Percentiles rank a stretch among this genome's conserved stretches.
phyloP scores from a whole-genome alignment of 2,888 invertebrate species.

The Dendrolimus houi region DNA sequence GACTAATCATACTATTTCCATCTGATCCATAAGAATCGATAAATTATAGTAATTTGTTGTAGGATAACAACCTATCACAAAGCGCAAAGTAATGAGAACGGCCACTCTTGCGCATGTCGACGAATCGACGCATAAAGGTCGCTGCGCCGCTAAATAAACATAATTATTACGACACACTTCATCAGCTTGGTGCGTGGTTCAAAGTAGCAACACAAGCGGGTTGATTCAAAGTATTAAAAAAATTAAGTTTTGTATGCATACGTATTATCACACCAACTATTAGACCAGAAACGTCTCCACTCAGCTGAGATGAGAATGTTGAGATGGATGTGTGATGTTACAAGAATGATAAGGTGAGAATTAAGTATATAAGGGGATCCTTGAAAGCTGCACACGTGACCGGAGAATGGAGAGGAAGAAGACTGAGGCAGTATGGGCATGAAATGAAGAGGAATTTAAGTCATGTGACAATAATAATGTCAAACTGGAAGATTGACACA shows the following conservation, averaged over 20 bases:
- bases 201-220: not conserved
- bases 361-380: no score
- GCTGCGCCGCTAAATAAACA: conserved; percentile 37
- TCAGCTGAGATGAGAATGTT: no score
- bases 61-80: not conserved
- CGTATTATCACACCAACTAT: not conserved
- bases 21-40: not conserved
- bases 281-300: no score
- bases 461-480: no score
- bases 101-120: conserved; percentile 13
- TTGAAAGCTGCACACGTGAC: no score
- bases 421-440: no score
- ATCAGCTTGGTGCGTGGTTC: conserved; percentile 2
- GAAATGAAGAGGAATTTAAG: no score
- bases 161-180: conserved; percentile 38
- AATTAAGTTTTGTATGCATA: not conserved
- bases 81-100: not conserved
- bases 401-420: no score
- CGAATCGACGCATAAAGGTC: conserved; percentile 36
- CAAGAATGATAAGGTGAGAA: no score
- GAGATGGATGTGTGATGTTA: no score
- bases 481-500: no score
- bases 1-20: not conserved
- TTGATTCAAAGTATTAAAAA: not conserved
- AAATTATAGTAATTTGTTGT: not conserved